These are phyloP conservation scores for Anastatus disparis DNA, from an alignment of 1,140 invertebrate genomes.

Conservation along the genomic window DNA sequence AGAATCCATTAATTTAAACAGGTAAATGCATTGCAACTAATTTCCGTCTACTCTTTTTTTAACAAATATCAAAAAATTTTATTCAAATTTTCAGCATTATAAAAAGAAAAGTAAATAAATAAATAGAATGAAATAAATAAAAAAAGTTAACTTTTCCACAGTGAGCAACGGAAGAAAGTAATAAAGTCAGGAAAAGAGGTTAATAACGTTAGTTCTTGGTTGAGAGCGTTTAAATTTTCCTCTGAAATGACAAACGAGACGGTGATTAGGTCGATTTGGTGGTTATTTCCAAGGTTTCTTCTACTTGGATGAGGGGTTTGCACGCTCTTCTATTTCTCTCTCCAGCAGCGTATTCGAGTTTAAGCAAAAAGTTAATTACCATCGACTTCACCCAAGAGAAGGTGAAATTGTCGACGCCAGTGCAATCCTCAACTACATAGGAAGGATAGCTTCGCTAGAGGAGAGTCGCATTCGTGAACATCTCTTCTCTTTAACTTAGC, in stretches of 20 bases:
- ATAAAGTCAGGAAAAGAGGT: background rate
- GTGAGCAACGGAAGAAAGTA: background rate
- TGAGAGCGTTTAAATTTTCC: conserved; percentile 26
- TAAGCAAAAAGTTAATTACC: conserved; percentile 63
- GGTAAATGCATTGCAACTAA: no score
- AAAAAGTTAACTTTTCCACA: no score
- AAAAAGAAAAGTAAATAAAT: no score
- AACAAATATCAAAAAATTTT: no score
- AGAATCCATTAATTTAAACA: no score
- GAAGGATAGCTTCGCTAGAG: background rate
- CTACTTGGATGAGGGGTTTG: background rate
- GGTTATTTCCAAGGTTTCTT: conserved; percentile 51
- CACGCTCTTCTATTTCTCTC: conserved; percentile 11
- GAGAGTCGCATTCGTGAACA: conserved; percentile 11
- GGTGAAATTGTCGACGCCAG: conserved; percentile 43
- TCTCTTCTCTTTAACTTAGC: conserved; percentile 16
- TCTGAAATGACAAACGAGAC: conserved; percentile 56
- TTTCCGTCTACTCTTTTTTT: no score
- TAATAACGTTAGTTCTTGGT: no score
- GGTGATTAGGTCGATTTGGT: conserved; percentile 57
- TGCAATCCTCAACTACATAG: background rate
- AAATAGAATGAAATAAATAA: no score
- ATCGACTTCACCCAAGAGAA: conserved; percentile 35
- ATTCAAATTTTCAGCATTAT: no score
- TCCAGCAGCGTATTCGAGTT: no score